These are phyloP conservation scores for Aphelinus certus DNA, from an alignment of 1,140 invertebrate species.

Conservation along the genomic window DNA sequence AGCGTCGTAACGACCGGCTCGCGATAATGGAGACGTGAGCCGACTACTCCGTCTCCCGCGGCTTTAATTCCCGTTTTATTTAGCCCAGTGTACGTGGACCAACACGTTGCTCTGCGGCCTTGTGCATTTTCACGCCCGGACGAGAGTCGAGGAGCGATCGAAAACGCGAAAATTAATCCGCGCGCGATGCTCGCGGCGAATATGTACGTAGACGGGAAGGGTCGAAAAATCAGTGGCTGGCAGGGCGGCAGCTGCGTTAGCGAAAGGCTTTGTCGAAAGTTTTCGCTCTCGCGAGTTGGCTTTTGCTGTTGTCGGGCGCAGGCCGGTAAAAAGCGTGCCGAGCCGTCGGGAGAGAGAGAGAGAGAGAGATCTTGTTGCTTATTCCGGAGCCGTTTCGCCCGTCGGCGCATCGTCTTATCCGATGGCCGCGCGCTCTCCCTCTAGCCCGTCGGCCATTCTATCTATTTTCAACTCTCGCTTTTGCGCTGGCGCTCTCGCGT, in stretches of 20 bases:
- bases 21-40: too few species aligned
- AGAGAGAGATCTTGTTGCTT: slow-evolving; percentile 13
- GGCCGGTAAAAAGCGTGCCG: not conserved
- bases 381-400: slow-evolving; percentile 26
- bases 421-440: not conserved
- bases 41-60: too few species aligned
- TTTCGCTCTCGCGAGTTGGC: not conserved
- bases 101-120: too few species aligned
- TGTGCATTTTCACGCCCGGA: too few species aligned
- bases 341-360: not conserved
- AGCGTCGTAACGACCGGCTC: too few species aligned
- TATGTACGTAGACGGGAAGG: too few species aligned
- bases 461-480: slow-evolving; percentile 6
- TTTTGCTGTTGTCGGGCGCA: not conserved
- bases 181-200: too few species aligned
- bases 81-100: too few species aligned
- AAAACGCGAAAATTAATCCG: too few species aligned
- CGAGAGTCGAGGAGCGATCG: too few species aligned
- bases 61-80: too few species aligned
- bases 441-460: not conserved
- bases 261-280: slow-evolving; percentile 7
- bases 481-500: slow-evolving; percentile 21
- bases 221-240: not conserved
- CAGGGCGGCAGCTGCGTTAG: not conserved
- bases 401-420: slow-evolving; percentile 14